Evolutionary conservation across 2,113 vertebrate species (phyloP).

Genomic region (Polypterus bichir): DNA sequence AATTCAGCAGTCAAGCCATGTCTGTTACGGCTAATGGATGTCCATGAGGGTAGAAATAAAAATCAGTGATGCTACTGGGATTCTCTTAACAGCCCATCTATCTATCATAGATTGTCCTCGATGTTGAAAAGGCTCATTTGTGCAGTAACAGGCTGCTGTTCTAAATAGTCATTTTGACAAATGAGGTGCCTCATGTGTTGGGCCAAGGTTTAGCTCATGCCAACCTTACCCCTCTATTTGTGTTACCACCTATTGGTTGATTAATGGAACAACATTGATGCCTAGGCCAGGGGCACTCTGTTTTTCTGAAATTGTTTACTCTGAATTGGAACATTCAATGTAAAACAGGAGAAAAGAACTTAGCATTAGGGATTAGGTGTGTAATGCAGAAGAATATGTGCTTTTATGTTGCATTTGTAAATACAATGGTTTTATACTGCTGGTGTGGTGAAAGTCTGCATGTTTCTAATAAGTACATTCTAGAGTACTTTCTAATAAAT

Average conservation of each 20-base stretch:
- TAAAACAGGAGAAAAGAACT: neutral
- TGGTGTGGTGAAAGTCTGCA: too few relatives aligned
- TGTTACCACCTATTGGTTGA: slow-evolving; percentile 11
- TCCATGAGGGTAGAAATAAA: neutral
- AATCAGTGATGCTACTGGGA: neutral
- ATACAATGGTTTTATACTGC: too few relatives aligned
- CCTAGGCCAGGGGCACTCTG: slow-evolving; percentile 6
- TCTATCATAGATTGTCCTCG: slow-evolving; percentile 8
- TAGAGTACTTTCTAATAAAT: too few relatives aligned
- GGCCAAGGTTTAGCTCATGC: slow-evolving; percentile 7
- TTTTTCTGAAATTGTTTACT: slow-evolving; percentile 7
- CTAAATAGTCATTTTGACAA: slow-evolving; percentile 11
- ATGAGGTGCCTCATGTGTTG: slow-evolving; percentile 3
- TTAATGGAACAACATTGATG: slow-evolving; percentile 9
- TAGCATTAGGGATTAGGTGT: too few relatives aligned
- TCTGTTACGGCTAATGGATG: neutral
- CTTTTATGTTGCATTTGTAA: too few relatives aligned
- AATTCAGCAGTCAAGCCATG: neutral
- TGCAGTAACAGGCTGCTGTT: slow-evolving; percentile 8
- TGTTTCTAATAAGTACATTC: too few relatives aligned
- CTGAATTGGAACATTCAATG: neutral
- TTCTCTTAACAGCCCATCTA: neutral
- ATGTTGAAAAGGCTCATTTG: slow-evolving; percentile 7
- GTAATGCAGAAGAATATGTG: too few relatives aligned
- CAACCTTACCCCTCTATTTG: slow-evolving; percentile 7